Evolutionary conservation across 1,140 invertebrate species (phyloP).

Genomic region (Ditylenchus dipsaci): DNA sequence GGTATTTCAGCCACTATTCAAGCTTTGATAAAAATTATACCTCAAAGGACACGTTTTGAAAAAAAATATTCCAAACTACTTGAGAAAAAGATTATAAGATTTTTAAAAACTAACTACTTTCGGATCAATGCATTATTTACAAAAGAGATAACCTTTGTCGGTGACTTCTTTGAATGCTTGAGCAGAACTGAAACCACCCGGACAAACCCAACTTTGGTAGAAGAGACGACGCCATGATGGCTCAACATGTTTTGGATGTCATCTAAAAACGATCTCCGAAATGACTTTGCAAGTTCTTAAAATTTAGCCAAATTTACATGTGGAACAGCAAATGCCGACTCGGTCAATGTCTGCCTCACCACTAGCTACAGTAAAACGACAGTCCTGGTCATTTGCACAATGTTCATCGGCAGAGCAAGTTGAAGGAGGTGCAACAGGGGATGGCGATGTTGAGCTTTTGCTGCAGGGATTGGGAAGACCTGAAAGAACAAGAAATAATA

Average conservation of each 20-base stretch:
- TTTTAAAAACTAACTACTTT: too few species aligned
- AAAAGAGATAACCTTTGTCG: neutral
- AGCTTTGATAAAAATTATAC: too few species aligned
- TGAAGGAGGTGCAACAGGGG: neutral
- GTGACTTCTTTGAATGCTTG: neutral
- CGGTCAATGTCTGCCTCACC: neutral
- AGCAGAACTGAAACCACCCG: neutral
- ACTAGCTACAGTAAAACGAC: neutral
- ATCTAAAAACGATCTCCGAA: neutral
- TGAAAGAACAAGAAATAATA: neutral
- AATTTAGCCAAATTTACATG: neutral
- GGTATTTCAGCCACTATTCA: too few species aligned
- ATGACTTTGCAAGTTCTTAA: too few species aligned
- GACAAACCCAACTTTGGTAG: slow-evolving; percentile 8
- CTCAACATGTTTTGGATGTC: neutral
- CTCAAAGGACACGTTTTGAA: too few species aligned
- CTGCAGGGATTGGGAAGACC: neutral
- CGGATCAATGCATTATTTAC: too few species aligned
- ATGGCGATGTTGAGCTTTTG: neutral
- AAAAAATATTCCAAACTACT: too few species aligned
- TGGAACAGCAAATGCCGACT: slow-evolving; percentile 1
- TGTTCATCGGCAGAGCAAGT: slow-evolving; percentile 1
- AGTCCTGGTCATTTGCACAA: neutral
- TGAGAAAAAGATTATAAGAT: too few species aligned
- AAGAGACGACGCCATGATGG: neutral